Evolutionary conservation across 2,797 vertebrate genomes (phyloP).

Genomic region (Spinibarbus caldwelli): DNA sequence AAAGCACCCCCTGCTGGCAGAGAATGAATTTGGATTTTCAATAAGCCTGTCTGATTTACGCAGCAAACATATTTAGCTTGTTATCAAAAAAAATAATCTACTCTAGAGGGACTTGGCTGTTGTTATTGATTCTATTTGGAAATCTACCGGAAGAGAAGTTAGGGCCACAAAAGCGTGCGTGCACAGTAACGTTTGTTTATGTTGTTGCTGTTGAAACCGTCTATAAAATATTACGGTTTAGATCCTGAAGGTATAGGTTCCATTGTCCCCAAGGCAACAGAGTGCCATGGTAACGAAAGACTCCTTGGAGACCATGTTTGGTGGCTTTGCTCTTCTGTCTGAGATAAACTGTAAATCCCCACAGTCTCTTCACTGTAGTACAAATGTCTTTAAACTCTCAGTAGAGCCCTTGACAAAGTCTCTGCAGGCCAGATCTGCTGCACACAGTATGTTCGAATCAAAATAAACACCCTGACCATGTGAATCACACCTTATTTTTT

Average conservation of each 20-base stretch:
- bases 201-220: too few species aligned
- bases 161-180: too few species aligned
- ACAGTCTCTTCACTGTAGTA: conserved; percentile 12
- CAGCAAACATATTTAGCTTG: too few species aligned
- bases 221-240: background rate
- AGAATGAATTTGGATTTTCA: too few species aligned
- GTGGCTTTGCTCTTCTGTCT: conserved; percentile 16
- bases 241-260: background rate
- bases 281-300: background rate
- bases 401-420: conserved; percentile 11
- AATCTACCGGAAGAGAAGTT: too few species aligned
- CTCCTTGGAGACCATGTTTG: conserved; percentile 12
- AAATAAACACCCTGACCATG: conserved; percentile 30
- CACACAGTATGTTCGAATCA: conserved; percentile 11
- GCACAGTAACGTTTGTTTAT: too few species aligned
- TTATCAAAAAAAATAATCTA: too few species aligned
- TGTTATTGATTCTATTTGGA: too few species aligned
- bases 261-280: conserved; percentile 17
- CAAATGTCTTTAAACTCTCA: background rate
- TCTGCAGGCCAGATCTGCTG: conserved; percentile 22
- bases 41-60: too few species aligned
- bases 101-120: too few species aligned
- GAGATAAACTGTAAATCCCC: conserved; percentile 39
- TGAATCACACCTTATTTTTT: background rate
- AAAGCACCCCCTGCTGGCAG: too few species aligned